phyloP scores from a whole-genome alignment of 1,140 invertebrate genomes.

The Megathymus violae region DNA sequence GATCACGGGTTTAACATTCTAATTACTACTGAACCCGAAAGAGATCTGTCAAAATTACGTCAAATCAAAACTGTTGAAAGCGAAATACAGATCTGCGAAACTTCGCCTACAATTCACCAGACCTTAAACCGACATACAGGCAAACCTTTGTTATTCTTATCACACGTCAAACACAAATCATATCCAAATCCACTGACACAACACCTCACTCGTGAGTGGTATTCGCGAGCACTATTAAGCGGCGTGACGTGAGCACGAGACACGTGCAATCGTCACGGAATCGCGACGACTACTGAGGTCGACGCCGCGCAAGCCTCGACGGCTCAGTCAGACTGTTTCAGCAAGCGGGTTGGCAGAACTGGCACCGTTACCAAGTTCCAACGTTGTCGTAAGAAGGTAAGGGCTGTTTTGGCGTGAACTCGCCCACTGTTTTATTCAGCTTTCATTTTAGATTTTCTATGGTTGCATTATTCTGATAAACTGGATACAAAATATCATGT shows the following conservation, averaged over 20 bases:
- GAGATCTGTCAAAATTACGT: constrained; percentile 16
- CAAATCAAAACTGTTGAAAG: constrained; percentile 21
- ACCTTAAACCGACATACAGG: not conserved
- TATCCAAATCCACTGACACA: constrained; percentile 63
- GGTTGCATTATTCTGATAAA: constrained; percentile 22
- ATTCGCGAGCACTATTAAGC: constrained; percentile 57
- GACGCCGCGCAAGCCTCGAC: constrained; percentile 68
- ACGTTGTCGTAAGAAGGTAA: constrained; percentile 46
- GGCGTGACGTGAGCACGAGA: constrained; percentile 36
- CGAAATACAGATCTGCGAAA: not conserved
- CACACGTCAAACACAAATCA: constrained; percentile 57
- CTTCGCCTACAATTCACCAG: not conserved
- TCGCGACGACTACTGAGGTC: constrained; percentile 62
- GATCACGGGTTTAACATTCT: constrained; percentile 19
- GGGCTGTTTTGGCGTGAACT: constrained; percentile 31
- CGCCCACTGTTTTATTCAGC: constrained; percentile 30
- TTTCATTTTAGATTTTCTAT: constrained; percentile 24
- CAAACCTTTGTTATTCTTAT: constrained; percentile 16
- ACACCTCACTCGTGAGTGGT: constrained; percentile 60
- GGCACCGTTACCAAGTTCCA: constrained; percentile 53
- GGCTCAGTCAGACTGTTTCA: constrained; percentile 54
- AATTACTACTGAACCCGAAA: constrained; percentile 6
- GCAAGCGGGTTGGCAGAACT: constrained; percentile 54
- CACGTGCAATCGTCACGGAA: constrained; percentile 51
- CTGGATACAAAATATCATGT: constrained; percentile 8